phyloP scores from a whole-genome alignment of 2,113 vertebrate species.

The Dasyornis broadbenti region DNA sequence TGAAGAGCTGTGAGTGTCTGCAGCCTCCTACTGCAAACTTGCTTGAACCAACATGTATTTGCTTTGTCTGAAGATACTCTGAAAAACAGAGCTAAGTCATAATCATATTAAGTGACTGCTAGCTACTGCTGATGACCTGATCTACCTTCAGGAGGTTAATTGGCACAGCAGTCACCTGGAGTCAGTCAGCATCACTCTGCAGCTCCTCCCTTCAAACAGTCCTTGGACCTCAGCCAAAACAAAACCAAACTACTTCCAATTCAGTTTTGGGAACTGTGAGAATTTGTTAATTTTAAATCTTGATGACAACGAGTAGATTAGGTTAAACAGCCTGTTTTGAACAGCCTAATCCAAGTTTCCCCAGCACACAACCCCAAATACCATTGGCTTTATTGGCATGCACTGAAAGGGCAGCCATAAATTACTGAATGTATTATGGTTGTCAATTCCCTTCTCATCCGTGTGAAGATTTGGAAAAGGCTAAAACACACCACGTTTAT shows the following conservation, averaged over 20 bases:
- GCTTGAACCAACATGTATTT: constrained; percentile 78
- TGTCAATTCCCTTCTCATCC: neutral
- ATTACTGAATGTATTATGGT: constrained; percentile 47
- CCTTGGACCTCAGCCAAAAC: constrained; percentile 84
- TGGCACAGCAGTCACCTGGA: constrained; percentile 84
- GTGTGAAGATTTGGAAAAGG: neutral
- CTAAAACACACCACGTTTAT: neutral
- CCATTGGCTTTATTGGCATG: constrained; percentile 78
- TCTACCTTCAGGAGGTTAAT: constrained; percentile 82
- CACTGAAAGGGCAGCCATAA: constrained; percentile 66
- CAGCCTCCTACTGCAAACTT: constrained; percentile 83
- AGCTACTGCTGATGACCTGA: constrained; percentile 79
- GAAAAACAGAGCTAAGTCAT: constrained; percentile 80
- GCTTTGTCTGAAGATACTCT: constrained; percentile 79
- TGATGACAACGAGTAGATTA: constrained; percentile 74
- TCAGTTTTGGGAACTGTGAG: constrained; percentile 78
- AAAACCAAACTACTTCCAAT: constrained; percentile 76
- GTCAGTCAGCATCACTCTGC: constrained; percentile 71
- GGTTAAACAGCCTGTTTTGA: constrained; percentile 68
- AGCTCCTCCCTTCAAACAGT: constrained; percentile 78
- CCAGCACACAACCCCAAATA: constrained; percentile 76
- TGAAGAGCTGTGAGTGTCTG: constrained; percentile 66
- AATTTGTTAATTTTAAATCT: constrained; percentile 80
- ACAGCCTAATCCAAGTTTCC: constrained; percentile 73
- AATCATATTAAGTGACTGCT: constrained; percentile 81